Percentiles rank a stretch among this genome's conserved stretches.
phyloP scores from a whole-genome alignment of 2,113 vertebrate genomes.

The Prionailurus bengalensis region DNA sequence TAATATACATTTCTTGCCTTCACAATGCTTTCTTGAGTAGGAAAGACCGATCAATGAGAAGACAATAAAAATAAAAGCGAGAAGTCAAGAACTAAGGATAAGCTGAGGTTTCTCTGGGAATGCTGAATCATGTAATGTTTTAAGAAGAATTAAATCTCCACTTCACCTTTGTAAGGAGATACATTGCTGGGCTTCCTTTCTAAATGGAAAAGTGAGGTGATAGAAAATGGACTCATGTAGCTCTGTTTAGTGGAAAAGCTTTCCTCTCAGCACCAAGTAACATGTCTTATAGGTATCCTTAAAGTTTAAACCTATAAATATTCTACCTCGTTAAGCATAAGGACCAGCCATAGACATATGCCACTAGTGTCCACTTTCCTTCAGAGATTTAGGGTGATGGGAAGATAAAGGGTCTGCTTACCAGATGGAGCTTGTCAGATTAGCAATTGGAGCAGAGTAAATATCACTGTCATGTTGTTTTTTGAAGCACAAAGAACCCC shows the following conservation, averaged over 20 bases:
- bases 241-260: neutral
- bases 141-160: conserved; percentile 3
- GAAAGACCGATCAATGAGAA: neutral
- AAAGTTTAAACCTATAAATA: conserved; percentile 79
- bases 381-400: conserved; percentile 86
- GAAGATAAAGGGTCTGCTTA: conserved; percentile 88
- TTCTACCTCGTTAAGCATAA: conserved; percentile 84
- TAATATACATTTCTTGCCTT: neutral
- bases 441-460: conserved; percentile 87
- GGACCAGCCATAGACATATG: conserved; percentile 85
- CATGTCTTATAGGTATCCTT: conserved; percentile 64
- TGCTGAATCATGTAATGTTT: neutral
- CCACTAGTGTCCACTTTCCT: conserved; percentile 87
- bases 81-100: neutral
- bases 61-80: neutral
- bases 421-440: conserved; percentile 92
- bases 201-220: neutral
- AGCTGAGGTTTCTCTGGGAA: neutral
- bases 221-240: neutral
- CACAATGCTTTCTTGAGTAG: neutral
- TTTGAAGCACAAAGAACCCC: conserved; percentile 86
- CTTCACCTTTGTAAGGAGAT: neutral
- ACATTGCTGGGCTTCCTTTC: neutral
- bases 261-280: neutral
- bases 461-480: conserved; percentile 83